These are phyloP conservation scores for Brassicogethes aeneus DNA, from an alignment of 2,888 invertebrate genomes.

Conservation along the genomic window DNA sequence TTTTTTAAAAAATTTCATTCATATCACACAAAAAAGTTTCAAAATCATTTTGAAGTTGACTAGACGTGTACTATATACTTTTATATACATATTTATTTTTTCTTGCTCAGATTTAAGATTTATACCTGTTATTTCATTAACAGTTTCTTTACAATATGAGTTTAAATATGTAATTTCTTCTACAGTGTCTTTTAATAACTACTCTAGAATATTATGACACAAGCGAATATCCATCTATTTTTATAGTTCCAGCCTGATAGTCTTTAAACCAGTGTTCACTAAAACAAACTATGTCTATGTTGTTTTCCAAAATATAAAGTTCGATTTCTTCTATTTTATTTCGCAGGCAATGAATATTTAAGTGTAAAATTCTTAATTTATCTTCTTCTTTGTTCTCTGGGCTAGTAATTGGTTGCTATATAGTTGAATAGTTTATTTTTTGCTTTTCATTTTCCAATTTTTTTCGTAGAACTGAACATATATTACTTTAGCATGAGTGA, in stretches of 20 bases:
- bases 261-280: background rate
- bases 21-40: background rate
- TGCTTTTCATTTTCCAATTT: background rate
- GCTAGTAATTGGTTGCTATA: background rate
- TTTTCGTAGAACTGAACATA: background rate
- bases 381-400: background rate
- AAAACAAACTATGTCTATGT: background rate
- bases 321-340: background rate
- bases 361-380: background rate
- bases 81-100: background rate
- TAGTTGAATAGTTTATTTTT: background rate
- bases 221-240: background rate
- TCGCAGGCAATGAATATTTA: background rate
- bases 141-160: background rate
- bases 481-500: background rate
- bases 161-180: background rate
- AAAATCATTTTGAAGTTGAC: constrained; percentile 1
- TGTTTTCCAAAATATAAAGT: background rate
- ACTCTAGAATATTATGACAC: background rate
- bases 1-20: too few relatives aligned
- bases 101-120: background rate
- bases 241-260: background rate
- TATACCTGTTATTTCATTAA: background rate
- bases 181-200: background rate
- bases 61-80: background rate